Base-by-base conservation (phyloP, 2,797 vertebrate species). In the Gymnocypris eckloni region DNA sequence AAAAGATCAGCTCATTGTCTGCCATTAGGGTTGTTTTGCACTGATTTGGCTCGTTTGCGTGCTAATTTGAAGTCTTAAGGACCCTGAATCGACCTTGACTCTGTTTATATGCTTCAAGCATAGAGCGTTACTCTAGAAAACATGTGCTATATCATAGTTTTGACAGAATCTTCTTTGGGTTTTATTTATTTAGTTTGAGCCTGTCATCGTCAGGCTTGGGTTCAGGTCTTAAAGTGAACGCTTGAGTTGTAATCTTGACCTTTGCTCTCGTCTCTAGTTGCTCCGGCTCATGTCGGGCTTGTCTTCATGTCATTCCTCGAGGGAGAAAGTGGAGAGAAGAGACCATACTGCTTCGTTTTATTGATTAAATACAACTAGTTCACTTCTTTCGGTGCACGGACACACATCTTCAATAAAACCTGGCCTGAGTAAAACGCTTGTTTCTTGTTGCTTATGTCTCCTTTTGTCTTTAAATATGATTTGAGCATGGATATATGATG, bases 121-220 rank as follows among this genome's bases (percentile, higher is more conserved):
- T 28, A 28, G 78, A 18, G 4, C 41, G 15, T 28, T 48, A 41
- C 20, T 70, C 13, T 48, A 22, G 52, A 59, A 69, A 50, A 48
- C 9, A 9, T 72, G 6, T 33, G 52, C 33, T 52, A 54, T 41
- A 6, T 84, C 5, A 25, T 77, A 52, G 59, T 76, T 4, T 61
- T 56, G 20, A 56, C 22, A 9, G 8, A 1, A 11, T 43, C 56
- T 37, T 7, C 66, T 64, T 83, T 85, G 43, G 50, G 37, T 20
- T 87, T 82, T 87, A 87, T 92, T 89, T 90, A 88, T 92, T 89
- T 87, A 54, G 9, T 87, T 90, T 86, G 87, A 78, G 82, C 39
- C 84, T 54, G 48, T 6, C 61, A 33, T 9, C 64, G 2, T 59
- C 39, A 33, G 54, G n/a, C 22, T 73, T 13, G 70, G 37, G 37